phyloP scores from a whole-genome alignment of 2,113 vertebrate genomes.

The Brachypodius melanocephalos region DNA sequence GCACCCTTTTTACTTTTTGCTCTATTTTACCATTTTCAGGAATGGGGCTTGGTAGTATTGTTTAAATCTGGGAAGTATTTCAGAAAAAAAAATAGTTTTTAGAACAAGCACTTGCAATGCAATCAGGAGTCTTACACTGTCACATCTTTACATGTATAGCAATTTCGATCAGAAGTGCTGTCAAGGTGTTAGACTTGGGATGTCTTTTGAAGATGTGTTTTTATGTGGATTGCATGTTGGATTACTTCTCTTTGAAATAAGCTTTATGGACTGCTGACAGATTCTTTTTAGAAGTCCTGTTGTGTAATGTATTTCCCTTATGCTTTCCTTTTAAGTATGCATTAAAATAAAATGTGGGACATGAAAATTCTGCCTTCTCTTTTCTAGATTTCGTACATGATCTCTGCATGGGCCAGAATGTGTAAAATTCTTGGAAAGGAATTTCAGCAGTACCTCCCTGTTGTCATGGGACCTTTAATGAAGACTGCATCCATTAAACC shows the following conservation, averaged over 20 bases:
- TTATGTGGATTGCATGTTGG: background rate
- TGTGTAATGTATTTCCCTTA: background rate
- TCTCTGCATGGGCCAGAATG: constrained; percentile 98
- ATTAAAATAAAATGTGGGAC: background rate
- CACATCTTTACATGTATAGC: background rate
- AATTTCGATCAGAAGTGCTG: background rate
- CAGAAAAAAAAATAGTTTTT: background rate
- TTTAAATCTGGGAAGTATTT: background rate
- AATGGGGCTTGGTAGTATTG: background rate
- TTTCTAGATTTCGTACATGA: constrained; percentile 96
- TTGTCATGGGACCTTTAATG: constrained; percentile 99
- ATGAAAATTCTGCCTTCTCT: background rate
- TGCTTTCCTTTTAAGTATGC: background rate
- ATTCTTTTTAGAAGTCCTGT: background rate
- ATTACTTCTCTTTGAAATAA: background rate
- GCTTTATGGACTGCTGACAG: background rate
- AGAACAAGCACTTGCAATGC: background rate
- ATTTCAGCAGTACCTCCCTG: constrained; percentile 97
- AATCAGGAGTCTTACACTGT: background rate
- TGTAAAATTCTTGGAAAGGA: constrained; percentile 99
- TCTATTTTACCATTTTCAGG: background rate
- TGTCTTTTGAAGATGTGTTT: background rate
- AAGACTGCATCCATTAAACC: constrained; percentile 98
- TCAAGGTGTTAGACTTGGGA: background rate
- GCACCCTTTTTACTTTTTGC: background rate